Evolutionary conservation across 2,888 invertebrate species (phyloP).

Genomic region (Drosophila birchii): DNA sequence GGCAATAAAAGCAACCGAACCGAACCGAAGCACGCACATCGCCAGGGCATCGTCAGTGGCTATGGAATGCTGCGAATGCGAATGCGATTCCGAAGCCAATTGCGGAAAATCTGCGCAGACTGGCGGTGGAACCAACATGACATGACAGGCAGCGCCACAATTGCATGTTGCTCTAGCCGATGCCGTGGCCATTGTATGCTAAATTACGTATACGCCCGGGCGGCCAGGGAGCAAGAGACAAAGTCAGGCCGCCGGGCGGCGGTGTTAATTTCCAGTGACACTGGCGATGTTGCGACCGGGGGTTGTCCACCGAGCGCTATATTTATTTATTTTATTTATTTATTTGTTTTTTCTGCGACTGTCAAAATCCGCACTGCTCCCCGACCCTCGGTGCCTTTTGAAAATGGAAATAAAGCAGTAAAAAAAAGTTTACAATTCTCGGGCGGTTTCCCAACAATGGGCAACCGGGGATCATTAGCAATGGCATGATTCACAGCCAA

Average conservation of each 20-base stretch:
- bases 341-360: slow-evolving; percentile 59
- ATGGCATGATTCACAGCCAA: slow-evolving; percentile 69
- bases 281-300: slow-evolving; percentile 56
- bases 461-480: slow-evolving; percentile 66
- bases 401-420: slow-evolving; percentile 52
- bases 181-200: slow-evolving; percentile 72
- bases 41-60: slow-evolving; percentile 54
- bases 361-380: slow-evolving; percentile 55
- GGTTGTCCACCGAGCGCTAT: slow-evolving; percentile 38
- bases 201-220: slow-evolving; percentile 77
- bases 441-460: slow-evolving; percentile 68
- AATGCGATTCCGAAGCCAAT: slow-evolving; percentile 38
- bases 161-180: slow-evolving; percentile 56
- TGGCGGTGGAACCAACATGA: slow-evolving; percentile 52
- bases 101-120: slow-evolving; percentile 67
- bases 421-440: slow-evolving; percentile 56
- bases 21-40: slow-evolving; percentile 51
- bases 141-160: slow-evolving; percentile 58
- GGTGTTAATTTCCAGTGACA: slow-evolving; percentile 80
- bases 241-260: slow-evolving; percentile 52
- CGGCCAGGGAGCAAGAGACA: slow-evolving; percentile 51
- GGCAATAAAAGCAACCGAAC: not conserved
- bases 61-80: slow-evolving; percentile 42
- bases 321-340: slow-evolving; percentile 59
- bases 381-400: slow-evolving; percentile 16